These are phyloP conservation scores for Oreamnos americanus DNA, from an alignment of 2,113 vertebrate genomes.

Conservation along the genomic window DNA sequence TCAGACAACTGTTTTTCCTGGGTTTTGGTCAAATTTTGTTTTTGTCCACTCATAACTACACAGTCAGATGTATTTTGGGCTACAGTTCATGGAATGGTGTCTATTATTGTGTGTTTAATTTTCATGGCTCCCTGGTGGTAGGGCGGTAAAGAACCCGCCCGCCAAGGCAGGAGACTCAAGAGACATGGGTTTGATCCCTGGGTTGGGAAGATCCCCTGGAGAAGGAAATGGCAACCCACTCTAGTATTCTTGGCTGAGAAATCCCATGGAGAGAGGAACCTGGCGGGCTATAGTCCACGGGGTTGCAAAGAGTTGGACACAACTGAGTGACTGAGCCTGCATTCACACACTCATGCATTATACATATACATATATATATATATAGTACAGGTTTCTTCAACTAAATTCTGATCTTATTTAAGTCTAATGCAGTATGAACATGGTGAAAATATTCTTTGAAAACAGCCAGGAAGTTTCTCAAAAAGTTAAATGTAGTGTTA, in stretches of 20 bases:
- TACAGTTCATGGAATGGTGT: not conserved
- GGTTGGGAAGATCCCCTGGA: not conserved
- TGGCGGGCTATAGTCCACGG: not conserved
- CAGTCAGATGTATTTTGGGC: not conserved
- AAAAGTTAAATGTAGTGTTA: not conserved
- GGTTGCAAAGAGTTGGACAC: not conserved
- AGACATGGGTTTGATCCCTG: not conserved
- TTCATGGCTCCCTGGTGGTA: not conserved
- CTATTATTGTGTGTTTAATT: not conserved
- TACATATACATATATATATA: not conserved
- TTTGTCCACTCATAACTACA: not conserved
- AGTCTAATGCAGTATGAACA: not conserved
- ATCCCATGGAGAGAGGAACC: not conserved
- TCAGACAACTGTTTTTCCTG: not conserved
- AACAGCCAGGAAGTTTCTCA: not conserved
- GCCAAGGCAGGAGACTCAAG: not conserved
- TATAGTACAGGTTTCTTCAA: not conserved
- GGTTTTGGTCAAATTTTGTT: not conserved
- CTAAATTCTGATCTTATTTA: not conserved
- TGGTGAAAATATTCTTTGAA: not conserved
- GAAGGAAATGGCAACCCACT: not conserved
- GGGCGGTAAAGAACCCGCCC: not conserved
- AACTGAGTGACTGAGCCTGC: not conserved
- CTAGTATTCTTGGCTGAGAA: not conserved
- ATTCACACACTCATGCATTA: rapidly evolving